phyloP scores from a whole-genome alignment of 2,113 vertebrate genomes.

The Rousettus leschenaultii region DNA sequence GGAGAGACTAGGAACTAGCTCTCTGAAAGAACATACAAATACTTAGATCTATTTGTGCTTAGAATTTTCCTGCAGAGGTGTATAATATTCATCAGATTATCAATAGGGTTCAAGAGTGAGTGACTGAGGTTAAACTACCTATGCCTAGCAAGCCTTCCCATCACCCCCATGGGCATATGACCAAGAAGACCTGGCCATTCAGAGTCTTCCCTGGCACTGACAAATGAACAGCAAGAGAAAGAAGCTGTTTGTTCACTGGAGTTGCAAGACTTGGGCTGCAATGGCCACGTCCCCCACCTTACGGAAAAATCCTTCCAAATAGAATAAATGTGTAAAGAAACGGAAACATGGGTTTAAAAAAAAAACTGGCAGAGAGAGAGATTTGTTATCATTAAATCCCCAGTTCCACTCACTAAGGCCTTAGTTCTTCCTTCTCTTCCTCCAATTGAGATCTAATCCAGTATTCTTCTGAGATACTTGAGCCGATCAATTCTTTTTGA shows the following conservation, averaged over 20 bases:
- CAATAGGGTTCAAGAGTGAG: background rate
- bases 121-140: background rate
- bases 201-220: background rate
- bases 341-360: background rate
- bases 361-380: background rate
- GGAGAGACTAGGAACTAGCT: background rate
- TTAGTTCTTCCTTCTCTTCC: background rate
- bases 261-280: background rate
- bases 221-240: background rate
- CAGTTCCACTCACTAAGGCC: background rate
- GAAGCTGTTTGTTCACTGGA: background rate
- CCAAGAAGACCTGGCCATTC: background rate
- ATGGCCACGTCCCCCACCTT: background rate
- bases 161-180: background rate
- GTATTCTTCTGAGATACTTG: background rate
- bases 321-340: background rate
- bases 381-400: background rate
- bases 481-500: background rate
- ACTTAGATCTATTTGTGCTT: background rate
- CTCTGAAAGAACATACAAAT: background rate
- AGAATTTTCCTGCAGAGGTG: background rate
- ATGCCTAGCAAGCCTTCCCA: background rate
- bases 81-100: background rate
- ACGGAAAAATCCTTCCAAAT: background rate
- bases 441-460: background rate